A percentile compares a stretch with the other conserved stretches of the same genome.
These are phyloP conservation scores for Oegoconia quadripuncta DNA, from an alignment of 2,888 invertebrate species.

Conservation along the genomic window DNA sequence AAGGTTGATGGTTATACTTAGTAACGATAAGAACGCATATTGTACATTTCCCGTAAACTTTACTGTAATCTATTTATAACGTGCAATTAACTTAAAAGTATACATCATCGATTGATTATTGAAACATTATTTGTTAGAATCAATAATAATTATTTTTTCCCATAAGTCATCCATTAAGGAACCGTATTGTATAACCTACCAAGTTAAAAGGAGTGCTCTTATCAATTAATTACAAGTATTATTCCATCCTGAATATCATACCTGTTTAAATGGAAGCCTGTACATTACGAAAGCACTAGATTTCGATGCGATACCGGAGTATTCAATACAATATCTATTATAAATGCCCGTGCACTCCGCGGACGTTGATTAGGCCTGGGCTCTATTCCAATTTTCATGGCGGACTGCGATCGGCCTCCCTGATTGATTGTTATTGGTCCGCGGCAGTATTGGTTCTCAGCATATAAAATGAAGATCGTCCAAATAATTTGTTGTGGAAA, in stretches of 20 bases:
- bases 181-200: too few species aligned
- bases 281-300: constrained; percentile 51
- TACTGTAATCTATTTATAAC: too few species aligned
- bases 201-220: not conserved
- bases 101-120: too few species aligned
- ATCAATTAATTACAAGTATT: constrained; percentile 16
- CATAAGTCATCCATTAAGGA: too few species aligned
- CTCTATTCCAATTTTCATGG: constrained; percentile 67
- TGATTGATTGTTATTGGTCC: constrained; percentile 62
- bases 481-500: not conserved
- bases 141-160: too few species aligned
- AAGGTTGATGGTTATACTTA: too few species aligned
- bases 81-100: too few species aligned
- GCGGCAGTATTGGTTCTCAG: constrained; percentile 2
- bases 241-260: constrained; percentile 15
- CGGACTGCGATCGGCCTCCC: constrained; percentile 46
- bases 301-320: constrained; percentile 48
- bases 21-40: too few species aligned
- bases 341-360: constrained; percentile 45
- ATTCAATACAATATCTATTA: constrained; percentile 68
- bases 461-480: constrained; percentile 11
- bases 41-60: too few species aligned
- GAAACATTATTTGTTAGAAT: too few species aligned
- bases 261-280: constrained; percentile 44
- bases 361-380: constrained; percentile 58